These are phyloP conservation scores for Limnephilus lunatus DNA, from an alignment of 2,888 invertebrate genomes.

Conservation along the genomic window DNA sequence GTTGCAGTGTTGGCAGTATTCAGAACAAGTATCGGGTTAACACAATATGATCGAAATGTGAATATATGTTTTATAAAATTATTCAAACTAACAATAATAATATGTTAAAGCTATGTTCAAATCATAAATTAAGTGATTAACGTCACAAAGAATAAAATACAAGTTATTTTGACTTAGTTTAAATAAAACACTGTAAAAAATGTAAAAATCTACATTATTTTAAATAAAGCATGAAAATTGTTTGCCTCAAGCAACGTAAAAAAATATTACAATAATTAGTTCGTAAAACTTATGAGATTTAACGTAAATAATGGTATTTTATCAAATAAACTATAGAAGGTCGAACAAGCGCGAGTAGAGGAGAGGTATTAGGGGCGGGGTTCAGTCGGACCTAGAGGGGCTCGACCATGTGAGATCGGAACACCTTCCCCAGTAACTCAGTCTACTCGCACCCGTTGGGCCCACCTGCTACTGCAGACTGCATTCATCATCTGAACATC, in stretches of 20 bases:
- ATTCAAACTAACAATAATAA: conserved; percentile 17
- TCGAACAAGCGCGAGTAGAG: conserved; percentile 6
- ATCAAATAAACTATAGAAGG: conserved; percentile 32
- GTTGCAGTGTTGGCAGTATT: not conserved
- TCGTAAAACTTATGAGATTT: conserved; percentile 46
- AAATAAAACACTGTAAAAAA: conserved; percentile 57
- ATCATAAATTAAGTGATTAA: conserved; percentile 37
- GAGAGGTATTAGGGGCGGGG: conserved; percentile 16
- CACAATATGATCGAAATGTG: not conserved
- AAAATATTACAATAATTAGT: conserved; percentile 41
- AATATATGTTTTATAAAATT: conserved; percentile 22
- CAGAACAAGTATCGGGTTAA: not conserved
- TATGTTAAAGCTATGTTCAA: conserved; percentile 45
- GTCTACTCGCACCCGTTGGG: not conserved
- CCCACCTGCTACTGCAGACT: not conserved
- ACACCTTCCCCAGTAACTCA: conserved; percentile 35
- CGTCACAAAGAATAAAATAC: conserved; percentile 39
- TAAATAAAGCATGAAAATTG: conserved; percentile 49
- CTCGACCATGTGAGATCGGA: conserved; percentile 57
- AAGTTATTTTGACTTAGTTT: conserved; percentile 52
- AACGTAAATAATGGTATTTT: conserved; percentile 49
- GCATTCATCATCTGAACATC: not conserved
- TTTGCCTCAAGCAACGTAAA: conserved; percentile 21
- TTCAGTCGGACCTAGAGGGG: conserved; percentile 47
- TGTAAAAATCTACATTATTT: conserved; percentile 38